Evolutionary conservation across 2,113 vertebrate species (phyloP).

Genomic region (Butorides virescens): DNA sequence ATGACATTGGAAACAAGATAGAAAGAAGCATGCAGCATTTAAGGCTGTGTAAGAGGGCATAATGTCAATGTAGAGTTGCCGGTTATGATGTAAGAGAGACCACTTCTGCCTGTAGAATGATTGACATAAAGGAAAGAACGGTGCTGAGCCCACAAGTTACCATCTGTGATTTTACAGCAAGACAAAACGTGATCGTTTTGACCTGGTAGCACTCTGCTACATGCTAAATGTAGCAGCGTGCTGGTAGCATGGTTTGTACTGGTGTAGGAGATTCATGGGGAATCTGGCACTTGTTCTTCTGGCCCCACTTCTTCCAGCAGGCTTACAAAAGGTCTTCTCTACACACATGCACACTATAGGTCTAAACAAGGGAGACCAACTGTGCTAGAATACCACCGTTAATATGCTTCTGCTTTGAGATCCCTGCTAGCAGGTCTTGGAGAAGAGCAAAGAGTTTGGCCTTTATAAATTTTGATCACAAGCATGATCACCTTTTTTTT

Average conservation of each 20-base stretch:
- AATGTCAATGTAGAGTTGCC: not conserved
- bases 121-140: not conserved
- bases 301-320: not conserved
- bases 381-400: accelerated
- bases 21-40: not conserved
- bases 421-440: not conserved
- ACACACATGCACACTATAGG: accelerated
- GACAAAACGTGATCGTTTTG: not conserved
- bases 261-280: not conserved
- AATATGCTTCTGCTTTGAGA: not conserved
- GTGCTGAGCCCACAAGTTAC: not conserved
- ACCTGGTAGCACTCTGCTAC: not conserved
- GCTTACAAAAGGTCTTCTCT: not conserved
- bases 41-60: not conserved
- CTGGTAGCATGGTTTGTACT: not conserved
- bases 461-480: not conserved
- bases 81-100: not conserved
- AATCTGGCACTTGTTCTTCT: not conserved
- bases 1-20: not conserved
- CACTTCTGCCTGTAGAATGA: not conserved
- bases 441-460: not conserved
- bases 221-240: not conserved
- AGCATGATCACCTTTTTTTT: not conserved
- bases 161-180: not conserved
- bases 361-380: not conserved